A percentile compares a stretch with the other conserved stretches of the same genome.
These are phyloP conservation scores for Pseudomyrmex dendroicus DNA, from an alignment of 1,140 invertebrate genomes.

Conservation along the genomic window DNA sequence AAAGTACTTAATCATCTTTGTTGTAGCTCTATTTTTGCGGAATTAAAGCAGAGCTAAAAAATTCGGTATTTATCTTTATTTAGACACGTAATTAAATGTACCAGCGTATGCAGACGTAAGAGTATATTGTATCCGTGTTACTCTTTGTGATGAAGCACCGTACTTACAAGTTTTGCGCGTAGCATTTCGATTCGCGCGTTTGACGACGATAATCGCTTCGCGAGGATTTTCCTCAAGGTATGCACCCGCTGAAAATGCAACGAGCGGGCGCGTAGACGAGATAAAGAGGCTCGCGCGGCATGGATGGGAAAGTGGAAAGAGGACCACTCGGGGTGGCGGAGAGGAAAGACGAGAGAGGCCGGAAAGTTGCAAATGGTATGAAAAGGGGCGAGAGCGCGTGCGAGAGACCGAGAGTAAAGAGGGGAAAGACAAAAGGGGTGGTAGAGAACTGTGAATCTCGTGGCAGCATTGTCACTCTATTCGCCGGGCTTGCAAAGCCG, in stretches of 20 bases:
- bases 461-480: constrained; percentile 78
- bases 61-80: not conserved
- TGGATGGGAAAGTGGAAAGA: constrained; percentile 40
- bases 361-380: constrained; percentile 76
- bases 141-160: constrained; percentile 8
- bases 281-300: constrained; percentile 57
- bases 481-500: constrained; percentile 73
- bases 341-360: constrained; percentile 55
- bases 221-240: constrained; percentile 54
- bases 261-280: constrained; percentile 53
- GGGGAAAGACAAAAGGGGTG: constrained; percentile 76
- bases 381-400: constrained; percentile 68
- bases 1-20: not conserved
- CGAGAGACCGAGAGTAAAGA: constrained; percentile 70
- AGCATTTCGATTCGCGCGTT: constrained; percentile 32
- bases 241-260: constrained; percentile 53
- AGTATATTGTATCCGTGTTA: no score
- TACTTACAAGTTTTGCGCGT: constrained; percentile 21
- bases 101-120: no score
- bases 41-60: not conserved
- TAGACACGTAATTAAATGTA: not conserved
- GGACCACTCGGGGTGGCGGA: not conserved
- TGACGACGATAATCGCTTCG: constrained; percentile 65
- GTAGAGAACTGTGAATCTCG: constrained; percentile 77
- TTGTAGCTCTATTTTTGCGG: not conserved